Evolutionary conservation across 2,888 invertebrate genomes (phyloP), one percentile per base, ranked within the genome.

Genomic region (Chironomus tentans): DNA sequence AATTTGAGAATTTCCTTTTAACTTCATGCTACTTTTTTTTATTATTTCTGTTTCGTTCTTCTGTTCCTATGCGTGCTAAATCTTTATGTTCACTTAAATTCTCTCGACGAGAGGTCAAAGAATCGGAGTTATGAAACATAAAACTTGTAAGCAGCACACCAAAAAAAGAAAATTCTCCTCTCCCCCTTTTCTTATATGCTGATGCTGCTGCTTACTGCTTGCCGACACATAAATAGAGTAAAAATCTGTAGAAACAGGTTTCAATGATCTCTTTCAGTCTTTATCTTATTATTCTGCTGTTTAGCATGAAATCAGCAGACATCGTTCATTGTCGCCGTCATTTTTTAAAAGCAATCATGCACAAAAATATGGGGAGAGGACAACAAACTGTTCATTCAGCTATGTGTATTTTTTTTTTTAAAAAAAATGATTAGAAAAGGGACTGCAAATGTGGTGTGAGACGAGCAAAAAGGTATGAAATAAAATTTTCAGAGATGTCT

Each of bases 221-320:
- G 38, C 38, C 38, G 38, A 38, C 10, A 38, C 38, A 10, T 10
- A 38, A 38, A 38, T 10, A 38, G 1, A 38, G 50, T n/a, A 38
- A 38, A n/a, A n/a, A n/a, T n/a, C n/a, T n/a, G 38, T 38, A 24
- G n/a, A 65, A 65, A 65, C 65, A 65, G 65, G 65, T 65, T 65
- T 65, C 65, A 65, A 65, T 21, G 18, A 65, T 56, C 56, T 56
- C 15, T 56, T 56, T 56, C 18, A 18, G n/a, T 56, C 56, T 15
- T 18, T 5, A 56, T 18, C 56, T n/a, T 56, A n/a, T 56, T 56
- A 15, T 56, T 56, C 6, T 56, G 56, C 1, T n/a, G 56, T 56
- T 65, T 65, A 22, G 56, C 15, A 7, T 56, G 18, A 56, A 56
- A 15, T 56, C 15, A 18, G 15, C 56, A 56, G 56, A 56, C 50